These are phyloP conservation scores for Mus pahari DNA, from an alignment of 2,113 vertebrate genomes.

Conservation along the genomic window DNA sequence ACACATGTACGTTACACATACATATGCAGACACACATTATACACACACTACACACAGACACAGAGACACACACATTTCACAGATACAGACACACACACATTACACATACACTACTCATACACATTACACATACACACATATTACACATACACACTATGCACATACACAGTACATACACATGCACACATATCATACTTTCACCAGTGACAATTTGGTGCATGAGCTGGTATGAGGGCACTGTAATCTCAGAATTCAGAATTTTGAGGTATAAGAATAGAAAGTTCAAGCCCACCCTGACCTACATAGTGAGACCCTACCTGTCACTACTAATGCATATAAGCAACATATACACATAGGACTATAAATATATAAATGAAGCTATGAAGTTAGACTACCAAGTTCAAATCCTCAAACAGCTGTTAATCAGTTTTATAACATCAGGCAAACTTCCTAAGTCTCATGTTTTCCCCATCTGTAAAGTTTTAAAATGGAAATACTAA, in stretches of 20 bases:
- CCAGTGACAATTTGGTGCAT: background rate
- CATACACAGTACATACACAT: too few relatives aligned
- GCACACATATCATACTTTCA: background rate
- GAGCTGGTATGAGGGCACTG: background rate
- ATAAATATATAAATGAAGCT: background rate
- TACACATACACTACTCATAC: too few relatives aligned
- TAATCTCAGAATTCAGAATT: background rate
- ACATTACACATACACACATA: background rate
- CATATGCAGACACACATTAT: background rate
- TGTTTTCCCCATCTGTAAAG: background rate
- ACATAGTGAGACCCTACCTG: background rate
- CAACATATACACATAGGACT: background rate
- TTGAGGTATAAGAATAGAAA: background rate
- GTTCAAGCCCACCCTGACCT: background rate
- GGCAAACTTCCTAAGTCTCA: background rate
- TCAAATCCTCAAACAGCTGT: slow-evolving; percentile 8
- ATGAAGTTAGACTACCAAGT: background rate
- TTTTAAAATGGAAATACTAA: background rate
- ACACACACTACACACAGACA: too few relatives aligned
- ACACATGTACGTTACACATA: background rate
- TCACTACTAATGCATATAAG: background rate
- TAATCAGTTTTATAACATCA: background rate
- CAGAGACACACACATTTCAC: too few relatives aligned
- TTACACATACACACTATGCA: too few relatives aligned
- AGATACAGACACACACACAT: too few relatives aligned